A percentile compares a stretch with the other conserved stretches of the same genome.
Evolutionary conservation across 2,797 vertebrate genomes (phyloP).

Genomic region (Notolabrus celidotus): DNA sequence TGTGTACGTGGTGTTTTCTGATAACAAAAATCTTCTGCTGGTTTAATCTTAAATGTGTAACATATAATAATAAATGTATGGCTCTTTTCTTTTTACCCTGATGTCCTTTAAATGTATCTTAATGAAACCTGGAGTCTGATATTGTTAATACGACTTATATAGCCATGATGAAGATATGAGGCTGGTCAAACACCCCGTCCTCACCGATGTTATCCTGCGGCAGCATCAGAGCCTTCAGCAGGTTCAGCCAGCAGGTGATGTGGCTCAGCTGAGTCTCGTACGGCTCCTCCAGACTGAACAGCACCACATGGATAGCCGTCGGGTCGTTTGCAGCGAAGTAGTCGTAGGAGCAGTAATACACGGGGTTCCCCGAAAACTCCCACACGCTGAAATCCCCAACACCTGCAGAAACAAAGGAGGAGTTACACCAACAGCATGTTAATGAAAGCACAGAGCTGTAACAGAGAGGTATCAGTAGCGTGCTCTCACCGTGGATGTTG

Average conservation of each 20-base stretch:
- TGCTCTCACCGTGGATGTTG: slow-evolving; percentile 90
- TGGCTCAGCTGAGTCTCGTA: slow-evolving; percentile 97
- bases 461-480: neutral
- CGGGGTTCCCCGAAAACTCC: slow-evolving; percentile 98
- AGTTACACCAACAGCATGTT: neutral
- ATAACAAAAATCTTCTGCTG: too few species aligned
- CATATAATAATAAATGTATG: too few species aligned
- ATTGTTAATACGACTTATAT: too few species aligned
- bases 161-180: neutral
- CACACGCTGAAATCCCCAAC: slow-evolving; percentile 97
- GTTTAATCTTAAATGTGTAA: too few species aligned
- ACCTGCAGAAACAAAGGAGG: slow-evolving; percentile 81
- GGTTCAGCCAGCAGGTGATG: slow-evolving; percentile 97
- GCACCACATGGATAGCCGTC: slow-evolving; percentile 92
- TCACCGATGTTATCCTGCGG: slow-evolving; percentile 93
- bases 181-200: slow-evolving; percentile 26
- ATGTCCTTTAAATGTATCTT: too few species aligned
- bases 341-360: slow-evolving; percentile 96
- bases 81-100: too few species aligned
- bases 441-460: neutral
- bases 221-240: slow-evolving; percentile 92
- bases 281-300: slow-evolving; percentile 96
- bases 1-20: too few species aligned
- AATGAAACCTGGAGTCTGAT: too few species aligned
- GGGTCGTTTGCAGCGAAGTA: slow-evolving; percentile 95